Percentiles rank a stretch among this genome's conserved stretches.
Evolutionary conservation across 2,888 invertebrate species (phyloP).

Genomic region (Eurois occulta): DNA sequence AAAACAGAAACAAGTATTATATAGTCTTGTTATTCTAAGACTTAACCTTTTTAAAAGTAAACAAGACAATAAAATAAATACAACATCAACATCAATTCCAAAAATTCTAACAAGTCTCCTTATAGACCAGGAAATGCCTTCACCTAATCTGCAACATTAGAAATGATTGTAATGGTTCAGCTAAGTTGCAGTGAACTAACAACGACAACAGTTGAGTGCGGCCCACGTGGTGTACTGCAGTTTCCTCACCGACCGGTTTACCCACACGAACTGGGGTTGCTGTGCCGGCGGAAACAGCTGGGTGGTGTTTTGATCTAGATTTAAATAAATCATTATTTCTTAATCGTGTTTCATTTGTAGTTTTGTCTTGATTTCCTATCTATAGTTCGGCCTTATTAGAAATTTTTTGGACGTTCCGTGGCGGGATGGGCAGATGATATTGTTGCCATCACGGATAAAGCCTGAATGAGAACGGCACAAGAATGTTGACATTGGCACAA

Average conservation of each 20-base stretch:
- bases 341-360: not conserved
- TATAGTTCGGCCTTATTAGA: not conserved
- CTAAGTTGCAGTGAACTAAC: constrained; percentile 42
- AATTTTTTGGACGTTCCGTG: not conserved
- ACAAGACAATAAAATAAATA: not conserved
- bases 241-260: constrained; percentile 76
- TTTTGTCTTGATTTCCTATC: no score
- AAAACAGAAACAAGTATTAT: no score
- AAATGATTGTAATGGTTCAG: constrained; percentile 50
- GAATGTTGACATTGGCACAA: not conserved
- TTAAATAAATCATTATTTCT: not conserved
- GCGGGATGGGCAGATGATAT: not conserved
- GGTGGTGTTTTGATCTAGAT: constrained; percentile 1
- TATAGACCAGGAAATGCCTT: constrained; percentile 22
- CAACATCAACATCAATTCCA: not conserved
- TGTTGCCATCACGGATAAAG: not conserved
- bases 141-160: constrained; percentile 33
- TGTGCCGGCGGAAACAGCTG: constrained; percentile 62
- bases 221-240: constrained; percentile 74
- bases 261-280: constrained; percentile 60
- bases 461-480: not conserved
- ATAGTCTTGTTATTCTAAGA: no score
- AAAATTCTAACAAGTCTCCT: constrained; percentile 9
- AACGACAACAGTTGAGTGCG: constrained; percentile 48
- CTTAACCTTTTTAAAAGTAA: not conserved